Conservation (phyloP, 2,797 vertebrate species). For the Falco berigora region DNA sequence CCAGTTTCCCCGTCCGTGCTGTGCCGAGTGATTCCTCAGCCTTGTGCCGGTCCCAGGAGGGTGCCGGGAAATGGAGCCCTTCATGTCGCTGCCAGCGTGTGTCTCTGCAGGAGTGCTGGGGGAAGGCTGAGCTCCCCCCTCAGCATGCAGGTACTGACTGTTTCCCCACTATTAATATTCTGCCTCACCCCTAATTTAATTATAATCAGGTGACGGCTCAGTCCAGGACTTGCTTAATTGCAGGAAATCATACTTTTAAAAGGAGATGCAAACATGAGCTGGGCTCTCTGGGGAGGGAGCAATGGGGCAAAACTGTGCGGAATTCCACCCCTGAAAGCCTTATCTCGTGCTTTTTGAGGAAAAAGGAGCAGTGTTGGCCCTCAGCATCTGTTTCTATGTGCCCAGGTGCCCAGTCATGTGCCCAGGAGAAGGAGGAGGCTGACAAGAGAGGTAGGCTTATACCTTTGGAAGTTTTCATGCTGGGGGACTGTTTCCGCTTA, state of each 20-base stretch:
- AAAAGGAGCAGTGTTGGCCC: neutral
- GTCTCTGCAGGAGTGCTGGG: neutral
- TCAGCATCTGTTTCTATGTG: neutral
- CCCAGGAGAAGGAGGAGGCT: neutral
- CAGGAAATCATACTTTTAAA: constrained; percentile 16
- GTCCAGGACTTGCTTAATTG: neutral
- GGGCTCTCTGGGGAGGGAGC: neutral
- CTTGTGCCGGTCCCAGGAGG: neutral
- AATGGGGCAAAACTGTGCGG: neutral
- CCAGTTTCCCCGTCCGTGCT: accelerated
- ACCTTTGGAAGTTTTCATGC: neutral
- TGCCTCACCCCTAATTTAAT: neutral
- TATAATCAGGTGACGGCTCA: neutral
- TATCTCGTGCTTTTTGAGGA: neutral
- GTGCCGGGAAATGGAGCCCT: neutral
- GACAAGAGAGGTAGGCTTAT: neutral
- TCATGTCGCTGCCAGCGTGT: accelerated
- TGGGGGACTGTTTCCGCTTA: neutral
- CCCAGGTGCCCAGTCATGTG: neutral
- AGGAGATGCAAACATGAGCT: neutral
- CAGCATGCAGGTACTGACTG: neutral
- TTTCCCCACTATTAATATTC: neutral
- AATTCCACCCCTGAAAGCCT: neutral
- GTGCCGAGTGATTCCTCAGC: neutral
- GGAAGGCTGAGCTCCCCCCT: neutral